phyloP scores from a whole-genome alignment of 1,140 invertebrate genomes.

The Meloidogyne hapla region DNA sequence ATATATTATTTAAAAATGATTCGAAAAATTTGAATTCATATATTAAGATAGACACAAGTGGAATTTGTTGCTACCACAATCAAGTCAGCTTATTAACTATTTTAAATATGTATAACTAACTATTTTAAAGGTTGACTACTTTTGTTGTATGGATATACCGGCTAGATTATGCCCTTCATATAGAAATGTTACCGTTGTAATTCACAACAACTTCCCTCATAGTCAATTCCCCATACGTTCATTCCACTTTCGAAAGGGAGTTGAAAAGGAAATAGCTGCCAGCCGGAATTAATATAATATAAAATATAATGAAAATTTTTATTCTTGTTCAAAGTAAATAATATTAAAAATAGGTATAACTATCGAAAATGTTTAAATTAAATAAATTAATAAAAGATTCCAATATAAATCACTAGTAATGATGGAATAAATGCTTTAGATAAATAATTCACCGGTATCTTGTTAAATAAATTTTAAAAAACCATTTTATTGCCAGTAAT shows the following conservation, averaged over 20 bases:
- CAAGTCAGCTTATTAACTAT: constrained; percentile 30
- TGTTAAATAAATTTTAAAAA: neutral
- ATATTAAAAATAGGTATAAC: no score
- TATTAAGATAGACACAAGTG: constrained; percentile 29
- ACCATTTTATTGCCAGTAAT: neutral
- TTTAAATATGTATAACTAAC: neutral
- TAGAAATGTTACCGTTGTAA: constrained; percentile 61
- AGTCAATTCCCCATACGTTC: constrained; percentile 51
- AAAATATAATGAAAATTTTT: neutral
- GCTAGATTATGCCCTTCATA: constrained; percentile 43
- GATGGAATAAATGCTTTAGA: neutral
- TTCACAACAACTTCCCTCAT: constrained; percentile 62
- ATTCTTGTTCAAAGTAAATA: no score
- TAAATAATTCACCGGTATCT: neutral
- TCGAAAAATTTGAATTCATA: constrained; percentile 14
- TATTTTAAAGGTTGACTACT: constrained; percentile 53
- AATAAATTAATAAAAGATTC: no score
- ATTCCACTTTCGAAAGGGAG: constrained; percentile 62
- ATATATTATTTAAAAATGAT: no score
- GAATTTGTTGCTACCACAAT: constrained; percentile 62
- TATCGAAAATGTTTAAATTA: no score
- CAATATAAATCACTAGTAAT: neutral
- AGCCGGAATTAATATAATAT: neutral
- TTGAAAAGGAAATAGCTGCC: constrained; percentile 54
- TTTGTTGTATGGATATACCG: constrained; percentile 59